Conservation (phyloP, 2,797 vertebrate genomes). For the Halcyon smyrnensis region DNA sequence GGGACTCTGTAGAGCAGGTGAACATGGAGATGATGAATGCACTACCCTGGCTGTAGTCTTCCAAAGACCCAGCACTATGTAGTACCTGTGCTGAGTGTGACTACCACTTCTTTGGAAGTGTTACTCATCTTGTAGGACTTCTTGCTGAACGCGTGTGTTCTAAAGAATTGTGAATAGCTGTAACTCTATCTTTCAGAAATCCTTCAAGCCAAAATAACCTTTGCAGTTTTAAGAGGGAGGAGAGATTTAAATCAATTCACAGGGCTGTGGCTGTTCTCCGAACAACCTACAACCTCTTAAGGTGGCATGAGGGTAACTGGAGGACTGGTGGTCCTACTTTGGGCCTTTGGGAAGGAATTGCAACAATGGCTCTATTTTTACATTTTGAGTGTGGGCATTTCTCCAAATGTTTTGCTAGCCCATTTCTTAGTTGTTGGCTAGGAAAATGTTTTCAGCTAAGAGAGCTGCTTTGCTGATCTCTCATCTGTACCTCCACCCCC, state of each 20-base stretch:
- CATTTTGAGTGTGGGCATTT: neutral
- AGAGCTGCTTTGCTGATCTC: neutral
- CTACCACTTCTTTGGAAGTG: neutral
- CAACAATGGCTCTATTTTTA: neutral
- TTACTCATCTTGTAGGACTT: neutral
- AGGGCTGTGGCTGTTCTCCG: neutral
- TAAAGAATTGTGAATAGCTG: neutral
- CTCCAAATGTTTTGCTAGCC: neutral
- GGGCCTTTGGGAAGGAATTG: neutral
- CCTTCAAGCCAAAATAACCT: neutral
- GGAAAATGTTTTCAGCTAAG: neutral
- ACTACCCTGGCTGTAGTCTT: neutral
- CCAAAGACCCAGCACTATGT: accelerated
- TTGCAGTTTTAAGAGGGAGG: neutral
- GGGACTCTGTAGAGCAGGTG: neutral
- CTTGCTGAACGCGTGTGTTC: neutral
- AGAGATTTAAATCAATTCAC: neutral
- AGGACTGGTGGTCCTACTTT: neutral
- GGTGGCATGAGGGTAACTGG: neutral
- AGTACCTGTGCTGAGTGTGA: accelerated
- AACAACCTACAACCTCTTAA: neutral
- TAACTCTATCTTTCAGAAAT: neutral
- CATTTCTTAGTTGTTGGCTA: neutral
- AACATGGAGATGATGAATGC: accelerated
- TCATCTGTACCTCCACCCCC: neutral